Percentiles rank a stretch among this genome's conserved stretches.
Evolutionary conservation across 2,113 vertebrate genomes (phyloP).

Genomic region (Scomber japonicus): DNA sequence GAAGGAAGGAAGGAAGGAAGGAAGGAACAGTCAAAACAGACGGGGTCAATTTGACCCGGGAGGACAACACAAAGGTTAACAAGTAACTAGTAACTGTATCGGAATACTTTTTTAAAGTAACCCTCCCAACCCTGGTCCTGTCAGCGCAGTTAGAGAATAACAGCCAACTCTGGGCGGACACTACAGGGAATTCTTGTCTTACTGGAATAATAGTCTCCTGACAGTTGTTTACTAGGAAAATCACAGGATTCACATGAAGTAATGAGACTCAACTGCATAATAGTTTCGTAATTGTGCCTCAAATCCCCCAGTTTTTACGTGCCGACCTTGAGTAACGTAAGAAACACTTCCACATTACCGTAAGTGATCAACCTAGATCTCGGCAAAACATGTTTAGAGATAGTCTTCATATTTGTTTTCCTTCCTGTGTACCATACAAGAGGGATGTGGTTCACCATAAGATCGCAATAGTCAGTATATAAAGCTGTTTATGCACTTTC

Average conservation of each 20-base stretch:
- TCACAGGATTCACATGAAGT: background rate
- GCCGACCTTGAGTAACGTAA: background rate
- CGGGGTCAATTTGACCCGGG: too few relatives aligned
- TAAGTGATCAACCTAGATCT: background rate
- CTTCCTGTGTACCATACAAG: background rate
- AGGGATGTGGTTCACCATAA: too few relatives aligned
- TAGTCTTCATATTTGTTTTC: background rate
- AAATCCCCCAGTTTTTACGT: background rate
- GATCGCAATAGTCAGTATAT: too few relatives aligned
- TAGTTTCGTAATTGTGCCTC: background rate
- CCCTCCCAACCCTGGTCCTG: background rate
- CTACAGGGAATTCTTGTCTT: background rate
- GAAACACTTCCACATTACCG: background rate
- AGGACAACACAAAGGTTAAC: too few relatives aligned
- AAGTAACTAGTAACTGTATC: too few relatives aligned
- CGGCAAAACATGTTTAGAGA: background rate
- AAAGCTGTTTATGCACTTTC: background rate
- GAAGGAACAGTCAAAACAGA: too few relatives aligned
- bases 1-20: too few relatives aligned
- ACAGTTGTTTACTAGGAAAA: background rate
- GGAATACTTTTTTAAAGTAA: too few relatives aligned
- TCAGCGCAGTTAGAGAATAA: slow-evolving; percentile 16
- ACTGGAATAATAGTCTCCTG: background rate
- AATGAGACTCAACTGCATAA: background rate
- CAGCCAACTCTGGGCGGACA: background rate